Evolutionary conservation across 2,797 vertebrate species (phyloP), one percentile per base, ranked within the genome.

Genomic region (Urophycis tenuis): DNA sequence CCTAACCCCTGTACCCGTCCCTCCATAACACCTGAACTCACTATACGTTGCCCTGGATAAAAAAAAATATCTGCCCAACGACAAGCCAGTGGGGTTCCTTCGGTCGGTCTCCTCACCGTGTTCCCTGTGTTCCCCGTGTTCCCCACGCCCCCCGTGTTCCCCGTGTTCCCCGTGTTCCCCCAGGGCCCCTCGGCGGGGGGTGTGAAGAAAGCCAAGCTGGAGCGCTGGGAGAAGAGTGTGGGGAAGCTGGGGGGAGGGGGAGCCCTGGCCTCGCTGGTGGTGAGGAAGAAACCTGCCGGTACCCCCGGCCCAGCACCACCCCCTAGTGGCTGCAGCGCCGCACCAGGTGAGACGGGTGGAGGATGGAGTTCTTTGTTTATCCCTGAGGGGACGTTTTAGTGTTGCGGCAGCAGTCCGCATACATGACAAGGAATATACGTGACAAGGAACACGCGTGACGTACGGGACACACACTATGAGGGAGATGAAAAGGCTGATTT

Each of bases 191-290:
- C 2, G 25, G 81, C 32, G 81, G 64, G 74, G 0, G 34, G 75
- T 35, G 89, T 83, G 33, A 95, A 95, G 89, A 95, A 84, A 82
- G 87, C 81, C 22, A 96, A 93, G 82, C 77, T 75, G 0, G 95
- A 96, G 85, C 93, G 90, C 85, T 96, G 95, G 94, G 96, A 96
- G 83, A 88, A 84, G 30, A 95, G 95, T 0, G 91, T 95, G 0
- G 94, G 95, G 19, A 92, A 88, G 0, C 74, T 95, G 72, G 89
- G 91, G 1, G 84, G 82, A 25, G 77, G 84, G 73, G 67, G 87
- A 2, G 83, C 87, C 0, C 90, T 97, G 1, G 93, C 93, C 0
- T 91, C 94, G 30, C 87, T 98, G 85, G 88, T 99, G 0, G 87
- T 96, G 0, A 89, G 87, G 80, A 96, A 91, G 89, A 96, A 93